Evolutionary conservation across 1,140 invertebrate species (phyloP).

Genomic region (Phortica variegata): DNA sequence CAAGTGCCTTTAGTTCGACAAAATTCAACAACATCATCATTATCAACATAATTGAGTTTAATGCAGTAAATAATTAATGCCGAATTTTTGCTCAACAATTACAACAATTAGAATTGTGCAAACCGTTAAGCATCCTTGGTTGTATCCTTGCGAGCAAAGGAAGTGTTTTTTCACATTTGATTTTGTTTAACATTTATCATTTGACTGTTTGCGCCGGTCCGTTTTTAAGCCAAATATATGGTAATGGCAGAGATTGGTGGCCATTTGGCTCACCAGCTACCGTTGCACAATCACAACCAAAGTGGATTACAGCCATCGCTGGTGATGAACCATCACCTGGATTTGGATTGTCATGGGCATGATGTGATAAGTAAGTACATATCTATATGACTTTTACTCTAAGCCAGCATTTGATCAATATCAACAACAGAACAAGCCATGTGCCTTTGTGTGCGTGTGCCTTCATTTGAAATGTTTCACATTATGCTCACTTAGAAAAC

Average conservation of each 20-base stretch:
- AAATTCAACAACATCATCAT: no score
- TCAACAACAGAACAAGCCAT: no score
- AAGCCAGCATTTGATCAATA: no score
- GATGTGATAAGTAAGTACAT: conserved; percentile 56
- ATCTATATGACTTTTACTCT: no score
- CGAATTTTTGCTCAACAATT: neutral
- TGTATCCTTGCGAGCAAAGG: conserved; percentile 11
- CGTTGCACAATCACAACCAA: conserved; percentile 60
- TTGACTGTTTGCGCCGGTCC: conserved; percentile 36
- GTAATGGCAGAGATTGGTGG: conserved; percentile 64
- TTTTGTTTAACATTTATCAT: conserved; percentile 6
- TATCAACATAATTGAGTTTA: no score
- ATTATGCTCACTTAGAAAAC: conserved; percentile 2
- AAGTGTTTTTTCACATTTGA: conserved; percentile 16
- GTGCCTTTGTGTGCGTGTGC: no score
- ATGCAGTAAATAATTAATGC: conserved; percentile 20
- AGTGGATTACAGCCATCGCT: conserved; percentile 62
- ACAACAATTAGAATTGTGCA: no score
- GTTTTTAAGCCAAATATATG: conserved; percentile 58
- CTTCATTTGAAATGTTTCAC: no score
- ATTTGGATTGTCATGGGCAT: conserved; percentile 57
- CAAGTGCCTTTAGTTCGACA: no score
- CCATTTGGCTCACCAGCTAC: conserved; percentile 63
- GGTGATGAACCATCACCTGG: conserved; percentile 63
- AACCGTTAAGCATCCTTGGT: conserved; percentile 6